Evolutionary conservation across 2,888 invertebrate genomes (phyloP).

Genomic region (Agrochola macilenta): DNA sequence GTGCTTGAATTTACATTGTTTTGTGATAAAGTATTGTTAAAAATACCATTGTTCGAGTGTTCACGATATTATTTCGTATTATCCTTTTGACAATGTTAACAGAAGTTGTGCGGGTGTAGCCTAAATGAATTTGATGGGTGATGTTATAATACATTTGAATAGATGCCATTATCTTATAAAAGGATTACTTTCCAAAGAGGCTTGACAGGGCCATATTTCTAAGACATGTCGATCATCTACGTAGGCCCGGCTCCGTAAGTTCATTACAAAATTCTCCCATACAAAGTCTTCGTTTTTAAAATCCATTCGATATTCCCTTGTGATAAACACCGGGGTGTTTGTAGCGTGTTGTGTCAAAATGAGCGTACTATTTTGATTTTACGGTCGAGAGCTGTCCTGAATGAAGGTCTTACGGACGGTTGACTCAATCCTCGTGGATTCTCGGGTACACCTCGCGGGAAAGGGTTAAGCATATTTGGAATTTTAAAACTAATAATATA

Average conservation of each 20-base stretch:
- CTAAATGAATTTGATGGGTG: neutral
- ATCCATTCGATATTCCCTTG: slow-evolving; percentile 44
- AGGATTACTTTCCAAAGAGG: neutral
- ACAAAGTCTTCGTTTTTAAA: slow-evolving; percentile 11
- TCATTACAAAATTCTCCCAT: neutral
- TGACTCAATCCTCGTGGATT: slow-evolving; percentile 36
- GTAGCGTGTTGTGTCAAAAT: slow-evolving; percentile 63
- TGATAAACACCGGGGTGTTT: slow-evolving; percentile 40
- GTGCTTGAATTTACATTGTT: slow-evolving; percentile 56
- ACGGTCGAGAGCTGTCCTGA: slow-evolving; percentile 67
- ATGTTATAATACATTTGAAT: neutral
- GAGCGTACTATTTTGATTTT: slow-evolving; percentile 73
- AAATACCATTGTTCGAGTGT: slow-evolving; percentile 32
- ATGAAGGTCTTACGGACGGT: slow-evolving; percentile 64
- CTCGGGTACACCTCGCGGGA: slow-evolving; percentile 22
- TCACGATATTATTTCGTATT: slow-evolving; percentile 18
- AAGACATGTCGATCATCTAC: neutral
- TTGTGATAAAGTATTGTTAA: slow-evolving; percentile 30
- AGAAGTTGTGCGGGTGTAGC: neutral
- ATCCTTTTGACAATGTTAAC: slow-evolving; percentile 38
- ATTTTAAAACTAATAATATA: neutral
- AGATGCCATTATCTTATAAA: too few species aligned
- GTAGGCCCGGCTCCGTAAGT: neutral
- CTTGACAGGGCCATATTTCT: neutral
- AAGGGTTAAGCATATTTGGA: neutral